Evolutionary conservation across 2,797 vertebrate species (phyloP).

Genomic region (Lindbergichthys nudifrons): DNA sequence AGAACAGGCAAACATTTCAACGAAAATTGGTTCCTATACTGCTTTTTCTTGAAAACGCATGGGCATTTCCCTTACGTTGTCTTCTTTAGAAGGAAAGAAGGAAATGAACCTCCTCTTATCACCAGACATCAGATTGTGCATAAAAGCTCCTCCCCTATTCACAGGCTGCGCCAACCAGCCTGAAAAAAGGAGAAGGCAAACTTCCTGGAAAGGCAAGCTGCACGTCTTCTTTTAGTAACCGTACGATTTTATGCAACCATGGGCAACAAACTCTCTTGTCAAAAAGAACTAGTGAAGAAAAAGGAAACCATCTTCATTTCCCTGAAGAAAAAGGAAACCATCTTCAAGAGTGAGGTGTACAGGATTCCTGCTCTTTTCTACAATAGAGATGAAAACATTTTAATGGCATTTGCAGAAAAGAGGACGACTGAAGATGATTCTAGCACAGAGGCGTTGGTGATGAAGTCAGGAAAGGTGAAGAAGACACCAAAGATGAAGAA

Average conservation of each 20-base stretch:
- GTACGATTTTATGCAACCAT: neutral
- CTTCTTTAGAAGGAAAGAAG: neutral
- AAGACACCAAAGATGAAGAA: neutral
- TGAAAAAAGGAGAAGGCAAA: neutral
- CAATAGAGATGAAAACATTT: neutral
- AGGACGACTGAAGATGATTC: rapidly evolving
- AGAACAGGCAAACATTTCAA: too few species aligned
- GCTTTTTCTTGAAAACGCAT: too few species aligned
- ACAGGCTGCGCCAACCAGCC: neutral
- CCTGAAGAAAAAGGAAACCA: too few species aligned
- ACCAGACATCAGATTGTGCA: neutral
- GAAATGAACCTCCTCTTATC: neutral
- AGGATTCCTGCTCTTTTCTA: constrained; percentile 10
- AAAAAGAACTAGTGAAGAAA: rapidly evolving
- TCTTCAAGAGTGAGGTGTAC: neutral
- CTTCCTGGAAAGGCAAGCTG: neutral
- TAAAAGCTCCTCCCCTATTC: neutral
- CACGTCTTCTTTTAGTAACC: neutral
- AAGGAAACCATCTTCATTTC: neutral
- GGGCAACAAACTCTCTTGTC: neutral
- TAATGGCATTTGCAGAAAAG: constrained; percentile 5
- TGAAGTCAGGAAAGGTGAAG: neutral
- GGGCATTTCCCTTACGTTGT: too few species aligned
- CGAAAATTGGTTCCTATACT: too few species aligned
- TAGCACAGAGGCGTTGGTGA: neutral